phyloP scores from a whole-genome alignment of 2,888 invertebrate genomes.

The Drosophila helvetica region DNA sequence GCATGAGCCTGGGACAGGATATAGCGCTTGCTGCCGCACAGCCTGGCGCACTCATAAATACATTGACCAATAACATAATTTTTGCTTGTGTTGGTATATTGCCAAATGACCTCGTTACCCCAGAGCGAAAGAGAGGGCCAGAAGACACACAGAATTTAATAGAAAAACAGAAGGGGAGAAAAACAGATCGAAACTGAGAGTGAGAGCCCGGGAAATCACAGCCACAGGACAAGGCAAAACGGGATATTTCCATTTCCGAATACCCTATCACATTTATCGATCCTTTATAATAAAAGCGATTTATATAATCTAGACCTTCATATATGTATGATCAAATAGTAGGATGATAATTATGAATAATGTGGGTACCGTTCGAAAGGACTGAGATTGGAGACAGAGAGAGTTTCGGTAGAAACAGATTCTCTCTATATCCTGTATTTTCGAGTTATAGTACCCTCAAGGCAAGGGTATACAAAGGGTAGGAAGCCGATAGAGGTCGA shows the following conservation, averaged over 20 bases:
- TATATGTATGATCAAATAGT: no score
- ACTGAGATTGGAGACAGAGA: no score
- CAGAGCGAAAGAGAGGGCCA: background rate
- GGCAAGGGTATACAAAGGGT: conserved; percentile 39
- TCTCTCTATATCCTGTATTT: no score
- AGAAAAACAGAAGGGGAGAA: conserved; percentile 3
- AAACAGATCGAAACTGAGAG: background rate
- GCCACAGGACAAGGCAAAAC: conserved; percentile 31
- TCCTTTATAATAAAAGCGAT: no score
- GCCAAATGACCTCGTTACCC: conserved; percentile 70
- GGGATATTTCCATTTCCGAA: background rate
- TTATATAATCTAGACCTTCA: no score
- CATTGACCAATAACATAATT: conserved; percentile 77
- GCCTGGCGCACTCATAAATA: conserved; percentile 65
- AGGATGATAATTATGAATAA: no score
- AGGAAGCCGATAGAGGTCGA: conserved; percentile 48
- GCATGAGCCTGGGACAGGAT: no score
- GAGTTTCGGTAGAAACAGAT: no score
- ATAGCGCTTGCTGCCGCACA: background rate
- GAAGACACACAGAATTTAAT: conserved; percentile 13
- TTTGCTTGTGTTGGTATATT: conserved; percentile 47
- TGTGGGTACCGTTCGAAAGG: no score
- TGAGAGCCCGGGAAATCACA: conserved; percentile 53
- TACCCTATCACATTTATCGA: background rate
- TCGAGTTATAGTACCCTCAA: background rate